phyloP scores from a whole-genome alignment of 2,113 vertebrate species.

The Cryptotis parvus region DNA sequence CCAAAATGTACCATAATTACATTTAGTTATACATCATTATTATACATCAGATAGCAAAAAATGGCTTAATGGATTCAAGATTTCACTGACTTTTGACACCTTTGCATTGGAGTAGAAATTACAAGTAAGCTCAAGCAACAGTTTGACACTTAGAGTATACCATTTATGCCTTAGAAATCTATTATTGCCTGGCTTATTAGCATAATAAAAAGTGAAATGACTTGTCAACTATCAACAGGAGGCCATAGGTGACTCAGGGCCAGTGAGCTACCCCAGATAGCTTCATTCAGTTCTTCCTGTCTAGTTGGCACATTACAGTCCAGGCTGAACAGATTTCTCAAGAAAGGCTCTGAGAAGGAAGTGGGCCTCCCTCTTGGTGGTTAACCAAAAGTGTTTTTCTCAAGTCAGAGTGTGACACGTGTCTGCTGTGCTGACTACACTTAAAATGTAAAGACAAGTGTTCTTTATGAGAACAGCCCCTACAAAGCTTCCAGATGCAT shows the following conservation, averaged over 20 bases:
- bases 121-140: conserved; percentile 35
- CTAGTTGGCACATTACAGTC: neutral
- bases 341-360: conserved; percentile 33
- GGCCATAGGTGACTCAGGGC: neutral
- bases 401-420: conserved; percentile 56
- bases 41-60: neutral
- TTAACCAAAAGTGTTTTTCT: conserved; percentile 70
- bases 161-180: conserved; percentile 51
- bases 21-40: conserved; percentile 37
- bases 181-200: conserved; percentile 56
- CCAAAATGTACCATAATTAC: conserved; percentile 55
- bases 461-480: neutral
- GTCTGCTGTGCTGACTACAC: conserved; percentile 41
- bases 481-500: neutral
- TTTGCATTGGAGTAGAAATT: conserved; percentile 41
- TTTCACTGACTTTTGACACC: conserved; percentile 56
- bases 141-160: conserved; percentile 57
- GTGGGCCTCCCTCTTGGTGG: conserved; percentile 27
- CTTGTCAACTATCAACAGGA: neutral
- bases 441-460: neutral
- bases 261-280: conserved; percentile 31
- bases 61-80: conserved; percentile 65
- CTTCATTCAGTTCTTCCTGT: neutral
- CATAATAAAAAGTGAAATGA: conserved; percentile 69
- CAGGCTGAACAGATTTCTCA: neutral